Evolutionary conservation across 1,140 invertebrate species (phyloP).

Genomic region (Drosophila nannoptera): DNA sequence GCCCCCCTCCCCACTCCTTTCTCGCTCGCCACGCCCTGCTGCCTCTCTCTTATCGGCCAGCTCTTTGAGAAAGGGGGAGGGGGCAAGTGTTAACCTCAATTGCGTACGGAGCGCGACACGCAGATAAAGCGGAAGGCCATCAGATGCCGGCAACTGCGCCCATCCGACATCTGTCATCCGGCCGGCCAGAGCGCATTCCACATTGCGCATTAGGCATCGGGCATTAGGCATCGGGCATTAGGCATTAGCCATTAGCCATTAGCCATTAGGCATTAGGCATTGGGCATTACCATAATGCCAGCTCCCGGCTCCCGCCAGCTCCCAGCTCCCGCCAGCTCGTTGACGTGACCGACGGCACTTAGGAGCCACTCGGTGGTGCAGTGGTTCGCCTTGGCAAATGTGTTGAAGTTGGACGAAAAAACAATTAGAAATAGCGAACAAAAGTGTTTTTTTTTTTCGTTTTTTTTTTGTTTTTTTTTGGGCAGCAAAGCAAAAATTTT

Average conservation of each 20-base stretch:
- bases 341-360: slow-evolving; percentile 71
- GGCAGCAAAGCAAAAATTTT: too few species aligned
- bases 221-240: too few species aligned
- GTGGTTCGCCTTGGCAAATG: too few species aligned
- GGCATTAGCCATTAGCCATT: slow-evolving; percentile 46
- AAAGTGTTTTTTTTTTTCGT: slow-evolving; percentile 22
- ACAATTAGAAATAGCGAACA: too few species aligned
- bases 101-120: slow-evolving; percentile 57
- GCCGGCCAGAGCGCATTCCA: neutral
- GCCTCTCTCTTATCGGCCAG: slow-evolving; percentile 33
- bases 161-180: slow-evolving; percentile 45
- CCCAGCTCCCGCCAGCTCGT: slow-evolving; percentile 14
- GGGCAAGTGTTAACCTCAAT: slow-evolving; percentile 65
- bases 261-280: neutral
- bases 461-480: too few species aligned
- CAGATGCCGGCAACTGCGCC: slow-evolving; percentile 45
- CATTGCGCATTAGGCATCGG: too few species aligned
- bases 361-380: slow-evolving; percentile 25
- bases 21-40: too few species aligned
- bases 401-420: too few species aligned
- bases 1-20: too few species aligned
- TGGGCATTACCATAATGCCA: slow-evolving; percentile 31
- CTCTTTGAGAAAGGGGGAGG: too few species aligned
- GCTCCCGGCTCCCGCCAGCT: slow-evolving; percentile 10
- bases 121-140: slow-evolving; percentile 52